These are phyloP conservation scores for Campoplex nolae DNA, from an alignment of 2,888 invertebrate species.

Conservation along the genomic window DNA sequence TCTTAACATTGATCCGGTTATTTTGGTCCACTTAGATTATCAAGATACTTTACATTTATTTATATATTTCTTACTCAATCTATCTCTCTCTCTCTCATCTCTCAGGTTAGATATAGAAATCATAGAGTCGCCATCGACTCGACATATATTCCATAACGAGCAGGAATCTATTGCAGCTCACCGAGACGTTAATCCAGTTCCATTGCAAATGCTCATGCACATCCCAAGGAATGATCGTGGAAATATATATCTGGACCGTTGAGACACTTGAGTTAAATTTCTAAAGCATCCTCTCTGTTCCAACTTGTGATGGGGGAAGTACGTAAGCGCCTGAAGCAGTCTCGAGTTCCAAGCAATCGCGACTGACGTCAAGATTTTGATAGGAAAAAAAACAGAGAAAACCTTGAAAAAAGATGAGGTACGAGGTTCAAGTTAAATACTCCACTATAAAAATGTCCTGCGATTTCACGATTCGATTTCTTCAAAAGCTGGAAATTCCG, in stretches of 20 bases:
- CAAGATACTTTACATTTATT: neutral
- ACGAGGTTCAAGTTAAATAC: conserved; percentile 47
- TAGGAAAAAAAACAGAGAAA: conserved; percentile 45
- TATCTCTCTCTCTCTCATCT: neutral
- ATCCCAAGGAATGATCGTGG: conserved; percentile 36
- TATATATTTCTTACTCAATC: too few species aligned
- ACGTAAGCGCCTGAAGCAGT: conserved; percentile 37
- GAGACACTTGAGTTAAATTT: conserved; percentile 63
- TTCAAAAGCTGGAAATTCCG: conserved; percentile 1
- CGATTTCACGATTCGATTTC: conserved; percentile 30
- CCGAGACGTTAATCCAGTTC: conserved; percentile 43
- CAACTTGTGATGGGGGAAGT: conserved; percentile 44
- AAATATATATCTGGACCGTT: conserved; percentile 40
- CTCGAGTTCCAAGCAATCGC: conserved; percentile 47
- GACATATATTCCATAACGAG: conserved; percentile 51
- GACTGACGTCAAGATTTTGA: conserved; percentile 43
- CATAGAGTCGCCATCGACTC: conserved; percentile 32
- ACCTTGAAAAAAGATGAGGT: conserved; percentile 36
- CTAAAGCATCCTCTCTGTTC: conserved; percentile 57
- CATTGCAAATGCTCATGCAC: conserved; percentile 28
- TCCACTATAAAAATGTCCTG: conserved; percentile 44
- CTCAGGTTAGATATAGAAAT: conserved; percentile 8
- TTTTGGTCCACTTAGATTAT: neutral
- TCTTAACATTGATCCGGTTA: conserved; percentile 10
- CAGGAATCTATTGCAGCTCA: conserved; percentile 48